Base-by-base conservation (phyloP, 2,113 vertebrate genomes). In the Chlorodrepanis virens region DNA sequence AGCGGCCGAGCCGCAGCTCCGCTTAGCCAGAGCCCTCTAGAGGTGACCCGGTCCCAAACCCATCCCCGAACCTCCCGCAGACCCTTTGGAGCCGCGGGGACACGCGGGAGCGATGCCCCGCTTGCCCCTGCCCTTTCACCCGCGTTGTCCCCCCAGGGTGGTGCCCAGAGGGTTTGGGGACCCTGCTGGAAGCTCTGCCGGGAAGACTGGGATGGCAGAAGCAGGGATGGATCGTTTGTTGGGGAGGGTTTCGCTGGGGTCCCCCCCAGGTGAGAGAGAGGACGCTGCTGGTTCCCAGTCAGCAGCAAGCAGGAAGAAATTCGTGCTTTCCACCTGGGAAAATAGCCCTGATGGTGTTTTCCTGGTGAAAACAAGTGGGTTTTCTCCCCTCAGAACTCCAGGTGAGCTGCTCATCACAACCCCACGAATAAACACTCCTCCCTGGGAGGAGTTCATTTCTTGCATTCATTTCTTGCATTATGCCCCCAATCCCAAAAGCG, bases 141-240 rank as follows among this genome's bases (percentile, higher is more conserved):
- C 13, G 11, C 33, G 0, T 3, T 15, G 56, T 40, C 4, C 27
- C 27, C 11, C 68, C 11, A 27, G 0, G 3, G 0, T 14, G 82
- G 23, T 8, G 10, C 59, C n/a, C 23, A 4, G n/a, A 31, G 59
- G 15, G n/a, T 39, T 10, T 28, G 33, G 5, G 49, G n/a, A 13
- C 10, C 22, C 28, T 33, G 52, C 52, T 33, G 64, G 60, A 10
- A 47, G 42, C 17, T 33, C n/a, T 5, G 27, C 21, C n/a, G 9
- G 33, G 53, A 33, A 13, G 5, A 33, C 6, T 21, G 53, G 53
- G 19, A 9, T 21, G 19, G 31, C 53, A 56, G 53, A 9, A 21
- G 31, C 53, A 13, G 33, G 39, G 57, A 33, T 39, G 57, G 33
- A 11, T 21, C 7, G 21, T 37, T 11, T 5, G 39, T 6, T 27